A percentile compares a stretch with the other conserved stretches of the same genome.
Conservation (phyloP, 1,140 invertebrate species). For the Sarcophaga peregrina region DNA sequence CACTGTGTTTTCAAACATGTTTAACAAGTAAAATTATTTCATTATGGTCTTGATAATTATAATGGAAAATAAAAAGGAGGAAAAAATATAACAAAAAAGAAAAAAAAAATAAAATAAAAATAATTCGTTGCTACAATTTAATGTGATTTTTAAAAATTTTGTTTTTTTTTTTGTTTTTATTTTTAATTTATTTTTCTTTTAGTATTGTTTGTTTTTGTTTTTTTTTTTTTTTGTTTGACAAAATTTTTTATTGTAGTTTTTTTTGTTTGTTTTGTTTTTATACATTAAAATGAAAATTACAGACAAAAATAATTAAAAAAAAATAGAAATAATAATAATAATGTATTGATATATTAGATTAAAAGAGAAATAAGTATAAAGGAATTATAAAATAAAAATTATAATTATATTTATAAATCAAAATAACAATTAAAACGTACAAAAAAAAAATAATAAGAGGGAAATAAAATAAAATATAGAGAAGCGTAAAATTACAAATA, state of each 20-base stretch:
- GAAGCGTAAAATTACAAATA: background rate
- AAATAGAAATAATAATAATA: background rate
- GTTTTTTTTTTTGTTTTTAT: background rate
- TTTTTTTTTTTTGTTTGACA: conserved; percentile 7
- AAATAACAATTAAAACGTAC: background rate
- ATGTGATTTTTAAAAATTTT: conserved; percentile 13
- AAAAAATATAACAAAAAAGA: no score
- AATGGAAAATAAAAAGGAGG: no score
- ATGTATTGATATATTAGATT: no score
- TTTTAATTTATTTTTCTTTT: background rate
- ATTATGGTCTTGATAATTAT: no score
- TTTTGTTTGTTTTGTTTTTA: background rate
- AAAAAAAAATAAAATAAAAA: background rate
- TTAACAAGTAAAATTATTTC: no score
- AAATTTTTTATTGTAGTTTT: background rate
- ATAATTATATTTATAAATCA: conserved; percentile 4
- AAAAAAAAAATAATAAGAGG: no score
- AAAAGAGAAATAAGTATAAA: background rate
- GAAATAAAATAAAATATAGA: background rate
- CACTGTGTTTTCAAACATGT: no score
- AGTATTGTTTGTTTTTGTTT: background rate
- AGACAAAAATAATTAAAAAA: background rate
- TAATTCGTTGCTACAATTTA: background rate
- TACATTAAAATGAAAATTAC: conserved; percentile 18
- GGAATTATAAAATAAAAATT: background rate